Base-by-base conservation (phyloP, 2,797 vertebrate species). In the Coracias cyanogaster region DNA sequence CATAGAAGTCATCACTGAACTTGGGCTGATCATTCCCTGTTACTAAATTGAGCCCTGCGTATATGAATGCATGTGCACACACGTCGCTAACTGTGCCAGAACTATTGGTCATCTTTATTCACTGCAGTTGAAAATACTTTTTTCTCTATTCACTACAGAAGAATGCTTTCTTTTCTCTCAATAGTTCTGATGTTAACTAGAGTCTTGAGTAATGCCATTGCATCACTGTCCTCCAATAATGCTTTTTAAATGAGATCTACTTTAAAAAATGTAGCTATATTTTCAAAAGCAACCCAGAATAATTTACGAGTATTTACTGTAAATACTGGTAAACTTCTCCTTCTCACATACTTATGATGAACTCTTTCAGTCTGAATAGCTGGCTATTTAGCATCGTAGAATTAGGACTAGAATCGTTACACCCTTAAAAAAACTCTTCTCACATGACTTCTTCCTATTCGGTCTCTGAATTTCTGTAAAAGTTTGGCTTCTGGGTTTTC, bases 21-120 rank as follows among this genome's bases (percentile, higher is more conserved):
- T 57, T 26, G 49, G 79, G 65, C 71, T 93, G 74, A 87, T 91
- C 87, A 65, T 82, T 94, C 66, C 66, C 55, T 81, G 82, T 76
- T 89, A 61, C 84, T 89, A 62, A 82, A 85, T 3, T 31, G 61
- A 86, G 82, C 84, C 73, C 67, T 67, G 65, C 37, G 18, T 16
- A 8, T 39, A 91, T 22, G 69, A 86, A 35, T 6, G 65, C 48
- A 73, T 0, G 8, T 52, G 69, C 61, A 66, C 60, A 64, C 54
- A 61, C n/a, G 51, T 51, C 48, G 61, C 26, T 37, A 45, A 19
- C 90, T 67, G 29, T 64, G 82, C 20, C 72, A 86, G 45, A 83
- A 33, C 37, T 67, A 20, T 2, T 54, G 70, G 65, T 84, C 79
- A 69, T 46, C 64, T 61, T 82, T 66, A 80, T 7, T 70, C 71